These are phyloP conservation scores for Callorhinus ursinus DNA, from an alignment of 2,113 vertebrate genomes.

Conservation along the genomic window DNA sequence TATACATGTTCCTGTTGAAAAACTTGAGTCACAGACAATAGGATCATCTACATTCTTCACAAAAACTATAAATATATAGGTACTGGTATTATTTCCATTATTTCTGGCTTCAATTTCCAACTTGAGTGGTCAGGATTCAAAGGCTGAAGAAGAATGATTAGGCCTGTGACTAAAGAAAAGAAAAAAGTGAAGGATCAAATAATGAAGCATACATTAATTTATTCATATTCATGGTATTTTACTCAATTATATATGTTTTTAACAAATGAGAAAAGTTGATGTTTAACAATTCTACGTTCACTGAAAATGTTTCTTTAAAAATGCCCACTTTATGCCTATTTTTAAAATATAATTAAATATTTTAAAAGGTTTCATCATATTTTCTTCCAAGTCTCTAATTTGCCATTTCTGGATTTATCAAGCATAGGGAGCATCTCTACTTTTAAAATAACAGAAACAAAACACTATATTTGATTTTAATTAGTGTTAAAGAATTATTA, in stretches of 20 bases:
- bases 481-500: not conserved
- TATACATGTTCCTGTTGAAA: slow-evolving; percentile 60
- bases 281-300: not conserved
- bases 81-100: slow-evolving; percentile 19
- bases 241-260: not conserved
- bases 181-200: not conserved
- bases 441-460: not conserved
- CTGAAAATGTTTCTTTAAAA: not conserved
- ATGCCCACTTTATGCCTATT: not conserved
- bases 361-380: not conserved
- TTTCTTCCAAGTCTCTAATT: not conserved
- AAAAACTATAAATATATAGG: slow-evolving; percentile 20
- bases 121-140: slow-evolving; percentile 56
- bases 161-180: slow-evolving; percentile 49
- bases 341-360: slow-evolving; percentile 9
- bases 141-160: slow-evolving; percentile 52
- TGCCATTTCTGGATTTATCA: not conserved
- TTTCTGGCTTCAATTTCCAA: slow-evolving; percentile 57
- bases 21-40: slow-evolving; percentile 59
- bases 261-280: not conserved
- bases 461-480: not conserved
- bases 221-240: not conserved
- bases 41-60: slow-evolving; percentile 72
- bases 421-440: not conserved
- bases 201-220: not conserved